These are phyloP conservation scores for Acanthaster planci DNA, from an alignment of 35 echinoderm and acorn worm species.

Conservation along the genomic window DNA sequence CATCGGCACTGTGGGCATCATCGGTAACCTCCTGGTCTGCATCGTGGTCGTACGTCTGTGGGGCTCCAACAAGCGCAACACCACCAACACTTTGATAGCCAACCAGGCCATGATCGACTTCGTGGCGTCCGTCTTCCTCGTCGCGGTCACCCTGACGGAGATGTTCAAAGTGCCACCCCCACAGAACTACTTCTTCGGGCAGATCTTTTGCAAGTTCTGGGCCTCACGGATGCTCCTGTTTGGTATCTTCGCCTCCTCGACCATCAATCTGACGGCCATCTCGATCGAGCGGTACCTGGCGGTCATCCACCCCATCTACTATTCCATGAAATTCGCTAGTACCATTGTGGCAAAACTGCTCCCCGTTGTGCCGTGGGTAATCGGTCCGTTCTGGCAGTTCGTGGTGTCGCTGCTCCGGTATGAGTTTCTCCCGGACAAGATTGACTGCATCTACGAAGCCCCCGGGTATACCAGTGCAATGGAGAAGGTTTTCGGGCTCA, in stretches of 20 bases:
- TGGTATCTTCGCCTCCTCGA: constrained; percentile 52
- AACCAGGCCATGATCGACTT: constrained; percentile 60
- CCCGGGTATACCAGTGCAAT: not conserved
- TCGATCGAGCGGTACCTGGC: constrained; percentile 76
- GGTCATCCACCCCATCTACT: constrained; percentile 63
- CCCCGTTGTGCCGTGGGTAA: constrained; percentile 36
- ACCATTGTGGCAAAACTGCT: constrained; percentile 4
- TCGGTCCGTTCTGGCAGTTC: constrained; percentile 53
- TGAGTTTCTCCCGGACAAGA: not conserved
- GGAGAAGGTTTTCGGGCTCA: constrained; percentile 23
- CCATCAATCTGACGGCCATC: constrained; percentile 71
- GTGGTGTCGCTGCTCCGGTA: constrained; percentile 10
- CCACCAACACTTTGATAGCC: constrained; percentile 40
- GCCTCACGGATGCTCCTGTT: constrained; percentile 47
- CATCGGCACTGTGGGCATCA: constrained; percentile 38
- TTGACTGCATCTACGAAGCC: not conserved
- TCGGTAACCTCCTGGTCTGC: constrained; percentile 52
- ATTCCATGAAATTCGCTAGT: constrained; percentile 42
- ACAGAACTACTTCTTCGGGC: not conserved
- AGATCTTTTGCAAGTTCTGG: constrained; percentile 64
- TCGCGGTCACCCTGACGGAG: constrained; percentile 16
- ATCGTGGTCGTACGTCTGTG: constrained; percentile 26
- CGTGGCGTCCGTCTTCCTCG: constrained; percentile 47
- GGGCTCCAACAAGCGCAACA: constrained; percentile 18
- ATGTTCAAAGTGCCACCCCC: not conserved